Evolutionary conservation across 2,888 invertebrate species (phyloP), one percentile per base, ranked within the genome.

Genomic region (Pseudoips prasinana): DNA sequence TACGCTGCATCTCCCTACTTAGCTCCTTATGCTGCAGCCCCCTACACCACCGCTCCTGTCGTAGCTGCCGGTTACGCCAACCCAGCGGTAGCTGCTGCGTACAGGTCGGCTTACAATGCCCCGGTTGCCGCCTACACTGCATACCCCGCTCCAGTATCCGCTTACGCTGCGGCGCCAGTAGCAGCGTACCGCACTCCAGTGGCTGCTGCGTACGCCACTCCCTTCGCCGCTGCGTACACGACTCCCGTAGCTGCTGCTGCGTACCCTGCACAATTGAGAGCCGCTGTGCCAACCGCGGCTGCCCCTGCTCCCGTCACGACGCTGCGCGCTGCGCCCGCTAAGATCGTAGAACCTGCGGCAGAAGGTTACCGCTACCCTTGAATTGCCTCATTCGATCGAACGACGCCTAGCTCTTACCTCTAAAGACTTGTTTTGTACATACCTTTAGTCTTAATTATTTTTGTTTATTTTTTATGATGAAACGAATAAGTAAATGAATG

Each of bases 281-380:
- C 62, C 1, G 54, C 64, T 1, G 70, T 64, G 11, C 66, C 64
- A 9, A 59, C 66, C 0, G 59, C 93, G 90, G 92, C 91, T 90
- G 57, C 93, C 87, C 49, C 94, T 86, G 79, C 92, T 84, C 51
- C 65, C 1, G 60, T 57, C 89, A 64, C 88, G 75, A 57, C 93
- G 59, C 75, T 92, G 77, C 58, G 92, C 49, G 66, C 94, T 90
- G 63, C 94, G 86, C 58, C 94, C 86, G 85, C 93, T 85, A 71
- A 94, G 60, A 17, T 92, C 77, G 73, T 94, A 83, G 58, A 93
- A 82, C 74, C 62, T 27, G 56, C 62, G 18, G 68, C 71, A 20
- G 75, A 80, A 14, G 84, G 83, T 33, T 85, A 86, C 67, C 72
- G 82, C 35, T 84, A 86, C 60, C 84, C 82, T 55, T 86, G 54